These are phyloP conservation scores for Bombyx mori DNA, from an alignment of 1,140 invertebrate genomes.

Conservation along the genomic window DNA sequence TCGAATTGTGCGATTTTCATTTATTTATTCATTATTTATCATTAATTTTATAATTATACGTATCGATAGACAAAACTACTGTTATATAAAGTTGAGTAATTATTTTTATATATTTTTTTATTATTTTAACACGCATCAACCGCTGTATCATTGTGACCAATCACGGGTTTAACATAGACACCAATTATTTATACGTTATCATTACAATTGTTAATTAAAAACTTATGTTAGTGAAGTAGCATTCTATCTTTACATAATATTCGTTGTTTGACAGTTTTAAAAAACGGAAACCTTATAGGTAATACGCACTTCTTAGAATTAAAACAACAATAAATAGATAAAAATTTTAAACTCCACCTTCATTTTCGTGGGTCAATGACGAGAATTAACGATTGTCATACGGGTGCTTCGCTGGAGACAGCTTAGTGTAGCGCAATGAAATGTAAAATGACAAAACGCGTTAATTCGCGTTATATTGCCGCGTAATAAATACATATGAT, in stretches of 20 bases:
- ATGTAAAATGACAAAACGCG: too few relatives aligned
- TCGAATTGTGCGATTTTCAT: slow-evolving; percentile 60
- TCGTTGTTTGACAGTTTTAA: slow-evolving; percentile 47
- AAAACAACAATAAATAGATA: slow-evolving; percentile 68
- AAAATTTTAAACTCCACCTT: too few relatives aligned
- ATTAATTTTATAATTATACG: slow-evolving; percentile 47
- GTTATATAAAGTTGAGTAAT: too few relatives aligned
- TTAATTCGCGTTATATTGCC: too few relatives aligned
- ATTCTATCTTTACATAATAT: slow-evolving; percentile 12
- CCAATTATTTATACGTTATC: slow-evolving; percentile 30
- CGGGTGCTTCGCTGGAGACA: too few relatives aligned
- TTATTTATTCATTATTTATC: slow-evolving; percentile 18
- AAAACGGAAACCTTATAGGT: slow-evolving; percentile 20
- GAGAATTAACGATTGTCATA: too few relatives aligned
- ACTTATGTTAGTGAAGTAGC: too few relatives aligned
- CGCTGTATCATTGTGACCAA: too few relatives aligned
- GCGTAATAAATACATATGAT: slow-evolving; percentile 39
- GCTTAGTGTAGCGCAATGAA: too few relatives aligned
- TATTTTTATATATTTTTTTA: too few relatives aligned
- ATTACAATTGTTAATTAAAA: slow-evolving; percentile 3
- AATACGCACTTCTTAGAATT: slow-evolving; percentile 51
- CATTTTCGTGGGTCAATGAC: too few relatives aligned
- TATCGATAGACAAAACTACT: slow-evolving; percentile 53
- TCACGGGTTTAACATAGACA: slow-evolving; percentile 37
- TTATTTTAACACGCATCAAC: too few relatives aligned